Conservation (phyloP, 2,888 invertebrate genomes). For the Odontocolon sp. region DNA sequence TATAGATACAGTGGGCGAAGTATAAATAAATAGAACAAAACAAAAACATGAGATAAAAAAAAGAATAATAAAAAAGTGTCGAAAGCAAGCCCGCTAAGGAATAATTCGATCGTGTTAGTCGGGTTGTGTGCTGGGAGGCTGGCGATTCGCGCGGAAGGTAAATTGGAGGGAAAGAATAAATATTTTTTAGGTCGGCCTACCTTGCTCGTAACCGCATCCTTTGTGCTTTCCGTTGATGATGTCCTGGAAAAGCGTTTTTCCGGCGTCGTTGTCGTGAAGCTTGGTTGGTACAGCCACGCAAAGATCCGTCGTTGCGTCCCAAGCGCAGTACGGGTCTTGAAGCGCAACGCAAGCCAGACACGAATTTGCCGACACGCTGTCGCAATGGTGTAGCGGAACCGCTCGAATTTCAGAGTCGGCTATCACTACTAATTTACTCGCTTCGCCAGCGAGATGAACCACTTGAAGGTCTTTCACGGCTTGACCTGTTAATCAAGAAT, state of each 20-base stretch:
- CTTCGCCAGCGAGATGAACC: constrained; percentile 84
- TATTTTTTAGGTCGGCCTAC: constrained; percentile 68
- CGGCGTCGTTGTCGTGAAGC: constrained; percentile 84
- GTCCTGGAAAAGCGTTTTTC: constrained; percentile 87
- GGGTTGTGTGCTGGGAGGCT: constrained; percentile 66
- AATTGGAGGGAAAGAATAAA: constrained; percentile 11
- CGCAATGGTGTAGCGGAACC: constrained; percentile 93
- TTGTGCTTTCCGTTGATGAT: constrained; percentile 86
- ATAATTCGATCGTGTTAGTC: constrained; percentile 52
- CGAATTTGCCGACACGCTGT: constrained; percentile 76
- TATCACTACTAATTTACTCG: constrained; percentile 92
- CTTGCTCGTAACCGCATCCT: constrained; percentile 81
- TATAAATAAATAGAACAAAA: constrained; percentile 26
- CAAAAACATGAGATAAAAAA: constrained; percentile 28
- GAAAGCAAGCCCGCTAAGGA: constrained; percentile 56
- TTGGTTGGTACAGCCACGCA: constrained; percentile 83
- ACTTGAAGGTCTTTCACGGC: constrained; percentile 89
- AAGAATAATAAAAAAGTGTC: constrained; percentile 21
- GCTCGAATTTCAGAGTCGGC: constrained; percentile 93
- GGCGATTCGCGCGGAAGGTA: constrained; percentile 61
- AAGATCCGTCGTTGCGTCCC: constrained; percentile 87
- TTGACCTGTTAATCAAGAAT: constrained; percentile 68
- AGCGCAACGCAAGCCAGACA: constrained; percentile 93
- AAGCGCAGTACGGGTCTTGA: constrained; percentile 99
- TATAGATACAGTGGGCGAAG: constrained; percentile 31